phyloP scores from a whole-genome alignment of 2,888 invertebrate species.

The Ferrisia virgata region DNA sequence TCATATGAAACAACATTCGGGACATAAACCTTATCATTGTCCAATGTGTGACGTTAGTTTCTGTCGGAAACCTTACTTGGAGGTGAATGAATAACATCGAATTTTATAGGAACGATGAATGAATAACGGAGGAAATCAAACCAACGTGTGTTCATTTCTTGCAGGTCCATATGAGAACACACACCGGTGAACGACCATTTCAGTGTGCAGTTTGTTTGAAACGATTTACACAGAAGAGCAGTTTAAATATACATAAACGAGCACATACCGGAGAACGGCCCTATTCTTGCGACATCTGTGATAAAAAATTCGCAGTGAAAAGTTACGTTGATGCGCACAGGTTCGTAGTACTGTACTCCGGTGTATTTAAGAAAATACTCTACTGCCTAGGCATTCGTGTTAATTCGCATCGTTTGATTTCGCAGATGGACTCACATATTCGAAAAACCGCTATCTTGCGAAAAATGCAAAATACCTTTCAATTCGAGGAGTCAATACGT shows the following conservation, averaged over 20 bases:
- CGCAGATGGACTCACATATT: conserved; percentile 72
- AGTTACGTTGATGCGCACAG: conserved; percentile 76
- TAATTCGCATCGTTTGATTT: too few relatives aligned
- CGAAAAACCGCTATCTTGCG: conserved; percentile 70
- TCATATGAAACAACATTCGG: conserved; percentile 78
- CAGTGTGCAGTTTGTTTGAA: conserved; percentile 73
- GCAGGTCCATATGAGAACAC: conserved; percentile 74
- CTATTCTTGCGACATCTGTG: conserved; percentile 74
- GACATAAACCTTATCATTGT: conserved; percentile 76
- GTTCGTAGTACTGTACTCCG: too few relatives aligned
- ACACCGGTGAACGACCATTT: conserved; percentile 71
- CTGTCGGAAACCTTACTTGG: conserved; percentile 75
- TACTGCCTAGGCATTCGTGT: not conserved
- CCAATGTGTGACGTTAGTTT: conserved; percentile 74
- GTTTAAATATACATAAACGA: conserved; percentile 75
- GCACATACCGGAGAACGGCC: conserved; percentile 77
- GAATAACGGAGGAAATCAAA: too few relatives aligned
- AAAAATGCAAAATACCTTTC: conserved; percentile 69
- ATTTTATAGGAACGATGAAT: too few relatives aligned
- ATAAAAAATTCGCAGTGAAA: conserved; percentile 76
- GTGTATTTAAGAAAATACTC: too few relatives aligned
- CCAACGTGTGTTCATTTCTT: not conserved
- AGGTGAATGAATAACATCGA: too few relatives aligned
- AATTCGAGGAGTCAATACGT: conserved; percentile 73
- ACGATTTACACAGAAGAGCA: conserved; percentile 76